These are phyloP conservation scores for Brachypodius melanocephalos DNA, from an alignment of 2,113 vertebrate species.

Conservation along the genomic window DNA sequence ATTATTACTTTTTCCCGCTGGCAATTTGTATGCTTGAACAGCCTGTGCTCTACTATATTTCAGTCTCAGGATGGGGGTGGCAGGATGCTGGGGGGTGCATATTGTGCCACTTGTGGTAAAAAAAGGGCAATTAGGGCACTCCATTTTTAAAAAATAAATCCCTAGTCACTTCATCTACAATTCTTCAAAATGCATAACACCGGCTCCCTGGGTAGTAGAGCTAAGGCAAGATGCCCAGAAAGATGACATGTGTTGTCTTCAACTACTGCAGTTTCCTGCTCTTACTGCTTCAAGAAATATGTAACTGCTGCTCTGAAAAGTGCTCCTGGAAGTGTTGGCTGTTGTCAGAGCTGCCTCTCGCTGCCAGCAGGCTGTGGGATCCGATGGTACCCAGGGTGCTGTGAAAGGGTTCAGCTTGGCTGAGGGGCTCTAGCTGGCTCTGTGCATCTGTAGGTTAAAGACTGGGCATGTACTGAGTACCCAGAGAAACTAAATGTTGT, in stretches of 20 bases:
- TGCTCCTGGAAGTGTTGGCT: background rate
- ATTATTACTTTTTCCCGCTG: conserved; percentile 50
- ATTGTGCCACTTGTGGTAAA: conserved; percentile 11
- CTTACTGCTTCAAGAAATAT: background rate
- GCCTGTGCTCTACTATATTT: background rate
- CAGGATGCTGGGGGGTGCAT: background rate
- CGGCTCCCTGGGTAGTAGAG: background rate
- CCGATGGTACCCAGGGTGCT: background rate
- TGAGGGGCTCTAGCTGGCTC: background rate
- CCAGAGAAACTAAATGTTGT: background rate
- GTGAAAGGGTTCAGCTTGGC: background rate
- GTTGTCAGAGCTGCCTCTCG: background rate
- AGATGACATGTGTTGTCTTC: conserved; percentile 10
- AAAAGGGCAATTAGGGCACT: conserved; percentile 11
- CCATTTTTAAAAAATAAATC: background rate
- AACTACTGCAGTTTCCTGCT: background rate
- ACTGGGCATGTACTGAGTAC: background rate
- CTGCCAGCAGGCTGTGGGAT: background rate
- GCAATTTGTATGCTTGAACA: conserved; percentile 26
- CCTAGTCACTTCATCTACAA: background rate
- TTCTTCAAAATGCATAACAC: background rate
- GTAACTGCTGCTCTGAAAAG: background rate
- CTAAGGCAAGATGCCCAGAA: conserved; percentile 17
- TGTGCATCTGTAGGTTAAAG: background rate
- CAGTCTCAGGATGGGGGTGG: background rate